A percentile compares a stretch with the other conserved stretches of the same genome.
Evolutionary conservation across 2,113 vertebrate genomes (phyloP).

Genomic region (Vidua chalybeata): DNA sequence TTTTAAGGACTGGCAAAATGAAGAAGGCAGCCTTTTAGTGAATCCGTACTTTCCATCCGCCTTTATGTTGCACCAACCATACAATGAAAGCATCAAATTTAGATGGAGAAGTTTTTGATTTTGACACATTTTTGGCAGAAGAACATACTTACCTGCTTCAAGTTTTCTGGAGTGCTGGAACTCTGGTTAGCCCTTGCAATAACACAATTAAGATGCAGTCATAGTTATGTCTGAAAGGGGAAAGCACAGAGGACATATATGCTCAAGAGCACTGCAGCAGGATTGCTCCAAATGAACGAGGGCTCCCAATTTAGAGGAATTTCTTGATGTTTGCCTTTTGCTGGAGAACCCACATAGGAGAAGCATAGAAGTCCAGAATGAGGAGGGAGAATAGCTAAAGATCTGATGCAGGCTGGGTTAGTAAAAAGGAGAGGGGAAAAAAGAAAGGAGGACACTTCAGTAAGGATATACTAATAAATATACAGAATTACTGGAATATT

Average conservation of each 20-base stretch:
- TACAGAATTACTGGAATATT: not conserved
- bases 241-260: not conserved
- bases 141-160: not conserved
- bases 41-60: not conserved
- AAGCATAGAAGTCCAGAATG: not conserved
- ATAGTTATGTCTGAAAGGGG: not conserved
- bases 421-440: not conserved
- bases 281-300: not conserved
- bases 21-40: not conserved
- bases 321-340: not conserved
- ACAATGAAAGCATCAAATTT: not conserved
- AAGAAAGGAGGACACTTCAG: not conserved
- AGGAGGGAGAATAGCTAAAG: not conserved
- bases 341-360: not conserved
- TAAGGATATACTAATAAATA: not conserved
- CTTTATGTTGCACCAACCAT: not conserved
- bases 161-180: not conserved
- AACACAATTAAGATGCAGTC: not conserved
- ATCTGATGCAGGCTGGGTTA: not conserved
- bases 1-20: not conserved
- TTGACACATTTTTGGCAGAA: not conserved
- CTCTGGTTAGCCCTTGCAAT: not conserved
- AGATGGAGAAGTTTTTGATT: not conserved
- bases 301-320: not conserved
- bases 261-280: not conserved